Conservation (phyloP, 2,797 vertebrate genomes). For the Lophura swinhoii region DNA sequence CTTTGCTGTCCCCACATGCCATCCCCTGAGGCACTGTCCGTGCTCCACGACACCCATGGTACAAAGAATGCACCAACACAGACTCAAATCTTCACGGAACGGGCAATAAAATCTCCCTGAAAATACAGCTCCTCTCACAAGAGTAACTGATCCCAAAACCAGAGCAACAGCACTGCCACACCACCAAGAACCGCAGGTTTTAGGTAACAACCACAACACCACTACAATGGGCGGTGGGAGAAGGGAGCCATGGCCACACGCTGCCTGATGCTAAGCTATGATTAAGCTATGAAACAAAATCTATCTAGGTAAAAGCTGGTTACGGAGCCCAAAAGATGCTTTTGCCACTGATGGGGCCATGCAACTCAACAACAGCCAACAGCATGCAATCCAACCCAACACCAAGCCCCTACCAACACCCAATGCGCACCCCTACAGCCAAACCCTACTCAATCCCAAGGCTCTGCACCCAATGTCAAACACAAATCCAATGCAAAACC, state of each 20-base stretch:
- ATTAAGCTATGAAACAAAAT: too few relatives aligned
- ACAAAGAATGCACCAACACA: accelerated
- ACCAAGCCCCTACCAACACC: too few relatives aligned
- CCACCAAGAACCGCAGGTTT: accelerated
- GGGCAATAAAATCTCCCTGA: accelerated
- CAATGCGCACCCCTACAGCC: too few relatives aligned
- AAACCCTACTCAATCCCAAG: too few relatives aligned
- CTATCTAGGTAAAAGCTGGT: too few relatives aligned
- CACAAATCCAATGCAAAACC: too few relatives aligned
- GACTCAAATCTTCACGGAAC: neutral
- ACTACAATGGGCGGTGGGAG: neutral
- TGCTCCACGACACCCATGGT: neutral
- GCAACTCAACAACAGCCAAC: neutral
- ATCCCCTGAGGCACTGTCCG: accelerated
- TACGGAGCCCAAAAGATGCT: too few relatives aligned
- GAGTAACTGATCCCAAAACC: too few relatives aligned
- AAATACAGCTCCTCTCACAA: neutral
- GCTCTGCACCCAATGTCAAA: too few relatives aligned
- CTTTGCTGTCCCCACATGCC: too few relatives aligned
- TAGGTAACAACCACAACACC: neutral
- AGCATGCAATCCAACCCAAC: too few relatives aligned
- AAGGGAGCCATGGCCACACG: accelerated
- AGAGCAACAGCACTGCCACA: accelerated
- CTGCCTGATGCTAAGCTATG: neutral
- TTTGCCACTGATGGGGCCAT: too few relatives aligned